Evolutionary conservation across 2,113 vertebrate genomes (phyloP), one percentile per base, ranked within the genome.

Genomic region (Pelodiscus sinensis): DNA sequence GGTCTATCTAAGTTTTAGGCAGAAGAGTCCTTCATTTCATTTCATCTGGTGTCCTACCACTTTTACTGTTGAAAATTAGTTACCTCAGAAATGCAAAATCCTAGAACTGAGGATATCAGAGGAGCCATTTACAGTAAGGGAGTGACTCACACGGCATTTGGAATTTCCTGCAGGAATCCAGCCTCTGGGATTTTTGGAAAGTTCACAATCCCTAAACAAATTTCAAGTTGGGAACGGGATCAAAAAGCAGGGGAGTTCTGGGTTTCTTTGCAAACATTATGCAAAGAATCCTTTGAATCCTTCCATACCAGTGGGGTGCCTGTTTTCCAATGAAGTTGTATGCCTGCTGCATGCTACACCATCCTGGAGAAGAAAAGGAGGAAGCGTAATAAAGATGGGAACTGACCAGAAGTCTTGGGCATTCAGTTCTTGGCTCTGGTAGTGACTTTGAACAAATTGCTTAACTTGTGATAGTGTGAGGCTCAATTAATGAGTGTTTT

Each of bases 141-240:
- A 81, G 13, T 1, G 2, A 75, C 54, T 22, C 54, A 9, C 4
- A 9, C 29, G 3, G 5, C 35, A 24, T 51, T 35, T 3, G 0
- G 1, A 86, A 29, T 18, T 86, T 73, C 38, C 79, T 51, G 27
- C 19, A n/a, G 79, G 31, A 73, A 77, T 4, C 14, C 54, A 84
- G 15, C n/a, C 4, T n/a, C 18, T 6, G 24, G 27, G 38, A 27
- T 68, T 31, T 75, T 35, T 24, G 79, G 27, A 54, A 81, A 79
- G 31, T 81, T 90, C 7, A 50, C 15, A 25, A 84, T 79, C 25
- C 54, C 79, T 65, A 0, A 22, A 44, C 0, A 9, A 75, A 31
- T 27, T 88, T 62, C n/a, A 77, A 21, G 29, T 44, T 60, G 65
- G 60, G 24, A 84, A 57, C 24, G 75, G 75, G 86, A 50, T 18